phyloP scores from a whole-genome alignment of 2,113 vertebrate genomes.

The Rhombomys opimus region DNA sequence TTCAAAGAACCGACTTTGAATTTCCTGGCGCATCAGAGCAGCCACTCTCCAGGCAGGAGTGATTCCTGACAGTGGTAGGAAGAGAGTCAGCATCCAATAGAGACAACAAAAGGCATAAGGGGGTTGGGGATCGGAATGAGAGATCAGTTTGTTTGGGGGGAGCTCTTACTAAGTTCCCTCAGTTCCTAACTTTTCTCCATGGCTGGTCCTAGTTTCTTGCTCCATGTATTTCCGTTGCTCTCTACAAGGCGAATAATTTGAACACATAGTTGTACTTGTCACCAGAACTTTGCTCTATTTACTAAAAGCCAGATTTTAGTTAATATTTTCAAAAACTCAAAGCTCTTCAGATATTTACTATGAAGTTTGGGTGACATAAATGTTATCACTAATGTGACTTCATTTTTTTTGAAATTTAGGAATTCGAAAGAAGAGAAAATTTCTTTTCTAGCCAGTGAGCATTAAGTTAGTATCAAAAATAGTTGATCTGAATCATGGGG shows the following conservation, averaged over 20 bases:
- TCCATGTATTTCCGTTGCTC: not conserved
- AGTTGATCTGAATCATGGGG: not conserved
- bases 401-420: not conserved
- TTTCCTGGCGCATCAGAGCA: not conserved
- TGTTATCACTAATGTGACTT: constrained; percentile 8
- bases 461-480: not conserved
- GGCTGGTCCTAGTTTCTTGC: not conserved
- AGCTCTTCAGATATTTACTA: not conserved
- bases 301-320: not conserved
- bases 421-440: not conserved
- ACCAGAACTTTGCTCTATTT: not conserved
- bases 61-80: not conserved
- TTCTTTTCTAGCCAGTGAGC: not conserved
- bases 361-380: not conserved
- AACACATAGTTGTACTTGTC: not conserved
- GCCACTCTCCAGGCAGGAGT: not conserved
- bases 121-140: not conserved
- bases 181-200: not conserved
- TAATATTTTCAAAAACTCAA: not conserved
- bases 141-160: not conserved
- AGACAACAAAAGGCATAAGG: not conserved
- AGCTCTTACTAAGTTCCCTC: not conserved
- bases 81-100: not conserved
- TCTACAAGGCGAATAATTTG: not conserved
- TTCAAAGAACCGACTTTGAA: not conserved